phyloP scores from a whole-genome alignment of 2,888 invertebrate species.

The Cheilosia variabilis region DNA sequence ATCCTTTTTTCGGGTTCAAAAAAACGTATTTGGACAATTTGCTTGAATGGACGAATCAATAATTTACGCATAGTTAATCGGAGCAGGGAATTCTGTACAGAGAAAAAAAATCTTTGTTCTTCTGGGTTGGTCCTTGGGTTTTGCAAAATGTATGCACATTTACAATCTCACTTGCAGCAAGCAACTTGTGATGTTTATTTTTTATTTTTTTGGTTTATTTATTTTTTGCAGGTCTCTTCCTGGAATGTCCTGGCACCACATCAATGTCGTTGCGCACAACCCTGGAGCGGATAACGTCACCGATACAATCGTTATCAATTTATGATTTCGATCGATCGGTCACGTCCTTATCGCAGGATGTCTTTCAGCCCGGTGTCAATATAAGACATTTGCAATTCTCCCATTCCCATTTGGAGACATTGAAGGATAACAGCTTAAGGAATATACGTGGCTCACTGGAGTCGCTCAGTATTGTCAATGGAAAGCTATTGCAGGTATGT shows the following conservation, averaged over 20 bases:
- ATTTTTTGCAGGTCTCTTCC: slow-evolving; percentile 88
- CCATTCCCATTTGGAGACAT: slow-evolving; percentile 88
- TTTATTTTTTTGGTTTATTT: slow-evolving; percentile 27
- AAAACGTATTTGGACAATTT: slow-evolving; percentile 45
- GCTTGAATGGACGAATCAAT: slow-evolving; percentile 61
- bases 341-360: slow-evolving; percentile 89
- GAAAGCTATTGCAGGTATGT: slow-evolving; percentile 85
- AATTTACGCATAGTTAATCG: slow-evolving; percentile 48
- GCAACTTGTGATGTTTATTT: slow-evolving; percentile 15
- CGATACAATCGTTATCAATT: slow-evolving; percentile 93
- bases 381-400: slow-evolving; percentile 91
- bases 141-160: slow-evolving; percentile 46
- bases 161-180: slow-evolving; percentile 41
- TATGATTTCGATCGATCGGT: slow-evolving; percentile 94
- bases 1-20: slow-evolving; percentile 12
- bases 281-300: slow-evolving; percentile 87
- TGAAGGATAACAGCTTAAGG: slow-evolving; percentile 90
- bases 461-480: slow-evolving; percentile 90
- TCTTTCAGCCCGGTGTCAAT: slow-evolving; percentile 89
- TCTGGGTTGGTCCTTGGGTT: not conserved
- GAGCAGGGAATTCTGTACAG: not conserved
- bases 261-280: slow-evolving; percentile 90
- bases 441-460: slow-evolving; percentile 90
- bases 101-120: not conserved
- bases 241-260: slow-evolving; percentile 94